Evolutionary conservation across 1,140 invertebrate species (phyloP).

Genomic region (Caenorhabditis latens): DNA sequence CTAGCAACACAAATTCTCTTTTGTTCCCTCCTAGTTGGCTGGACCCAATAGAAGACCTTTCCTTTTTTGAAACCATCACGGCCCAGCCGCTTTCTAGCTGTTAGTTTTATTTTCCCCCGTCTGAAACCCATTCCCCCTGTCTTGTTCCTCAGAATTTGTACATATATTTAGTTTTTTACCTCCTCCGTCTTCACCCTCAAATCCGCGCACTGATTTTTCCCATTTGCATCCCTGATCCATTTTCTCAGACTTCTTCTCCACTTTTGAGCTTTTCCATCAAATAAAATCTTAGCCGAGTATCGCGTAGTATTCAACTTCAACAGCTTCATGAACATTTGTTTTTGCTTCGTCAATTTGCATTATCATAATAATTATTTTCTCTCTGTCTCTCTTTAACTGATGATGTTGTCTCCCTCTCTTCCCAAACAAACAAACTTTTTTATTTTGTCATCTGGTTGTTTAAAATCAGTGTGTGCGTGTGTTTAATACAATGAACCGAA

Average conservation of each 20-base stretch:
- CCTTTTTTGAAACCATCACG: slow-evolving; percentile 40
- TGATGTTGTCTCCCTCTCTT: background rate
- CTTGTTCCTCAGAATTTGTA: background rate
- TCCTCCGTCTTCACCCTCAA: background rate
- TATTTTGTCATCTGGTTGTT: slow-evolving; percentile 3
- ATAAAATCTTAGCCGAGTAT: background rate
- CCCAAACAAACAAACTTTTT: background rate
- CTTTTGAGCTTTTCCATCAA: background rate
- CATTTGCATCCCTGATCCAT: background rate
- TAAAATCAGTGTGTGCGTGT: slow-evolving; percentile 5
- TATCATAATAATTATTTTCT: background rate
- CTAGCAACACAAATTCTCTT: slow-evolving; percentile 10
- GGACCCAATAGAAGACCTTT: slow-evolving; percentile 22
- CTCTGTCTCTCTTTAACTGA: background rate
- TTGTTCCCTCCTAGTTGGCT: slow-evolving; percentile 36
- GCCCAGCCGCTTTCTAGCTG: slow-evolving; percentile 50
- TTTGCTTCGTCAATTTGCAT: background rate
- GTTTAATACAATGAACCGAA: background rate
- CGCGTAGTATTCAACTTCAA: slow-evolving; percentile 23
- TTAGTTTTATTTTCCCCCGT: background rate
- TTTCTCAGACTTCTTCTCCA: background rate
- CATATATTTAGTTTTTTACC: slow-evolving; percentile 23
- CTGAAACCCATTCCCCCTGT: slow-evolving; percentile 7
- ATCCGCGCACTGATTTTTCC: slow-evolving; percentile 17
- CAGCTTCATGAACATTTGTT: background rate